Evolutionary conservation across 2,797 vertebrate species (phyloP).

Genomic region (Podarcis siculus): DNA sequence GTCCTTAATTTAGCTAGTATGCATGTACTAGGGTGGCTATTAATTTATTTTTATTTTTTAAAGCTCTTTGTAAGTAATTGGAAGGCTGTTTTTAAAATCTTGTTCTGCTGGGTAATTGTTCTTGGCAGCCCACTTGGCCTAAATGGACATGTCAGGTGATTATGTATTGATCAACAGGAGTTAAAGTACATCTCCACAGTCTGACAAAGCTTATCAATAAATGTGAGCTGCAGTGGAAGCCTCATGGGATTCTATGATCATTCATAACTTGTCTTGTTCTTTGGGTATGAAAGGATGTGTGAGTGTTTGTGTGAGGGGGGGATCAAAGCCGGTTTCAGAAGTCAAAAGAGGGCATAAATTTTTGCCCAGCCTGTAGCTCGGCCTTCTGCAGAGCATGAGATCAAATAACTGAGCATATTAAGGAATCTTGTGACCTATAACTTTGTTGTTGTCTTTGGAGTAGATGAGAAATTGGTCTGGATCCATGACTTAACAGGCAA

Average conservation of each 20-base stretch:
- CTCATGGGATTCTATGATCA: neutral
- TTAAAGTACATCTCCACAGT: constrained; percentile 26
- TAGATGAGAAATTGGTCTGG: too few relatives aligned
- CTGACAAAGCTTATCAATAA: constrained; percentile 9
- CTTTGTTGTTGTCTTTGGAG: neutral
- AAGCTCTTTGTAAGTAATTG: constrained; percentile 33
- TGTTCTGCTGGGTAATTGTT: neutral
- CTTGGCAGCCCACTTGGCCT: neutral
- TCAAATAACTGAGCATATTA: neutral
- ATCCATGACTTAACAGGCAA: neutral
- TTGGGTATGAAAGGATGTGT: neutral
- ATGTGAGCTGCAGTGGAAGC: neutral
- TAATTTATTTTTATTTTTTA: neutral
- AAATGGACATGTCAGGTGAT: neutral
- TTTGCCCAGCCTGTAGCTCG: neutral
- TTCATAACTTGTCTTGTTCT: neutral
- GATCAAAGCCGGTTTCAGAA: neutral
- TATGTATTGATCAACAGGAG: neutral
- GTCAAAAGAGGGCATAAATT: neutral
- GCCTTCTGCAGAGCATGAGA: neutral
- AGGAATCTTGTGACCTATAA: neutral
- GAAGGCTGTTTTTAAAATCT: neutral
- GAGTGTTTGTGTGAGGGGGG: neutral
- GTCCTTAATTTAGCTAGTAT: neutral
- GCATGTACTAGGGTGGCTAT: constrained; percentile 7